Conservation (phyloP, 2,888 invertebrate species). For the Sminthurides aquaticus region DNA sequence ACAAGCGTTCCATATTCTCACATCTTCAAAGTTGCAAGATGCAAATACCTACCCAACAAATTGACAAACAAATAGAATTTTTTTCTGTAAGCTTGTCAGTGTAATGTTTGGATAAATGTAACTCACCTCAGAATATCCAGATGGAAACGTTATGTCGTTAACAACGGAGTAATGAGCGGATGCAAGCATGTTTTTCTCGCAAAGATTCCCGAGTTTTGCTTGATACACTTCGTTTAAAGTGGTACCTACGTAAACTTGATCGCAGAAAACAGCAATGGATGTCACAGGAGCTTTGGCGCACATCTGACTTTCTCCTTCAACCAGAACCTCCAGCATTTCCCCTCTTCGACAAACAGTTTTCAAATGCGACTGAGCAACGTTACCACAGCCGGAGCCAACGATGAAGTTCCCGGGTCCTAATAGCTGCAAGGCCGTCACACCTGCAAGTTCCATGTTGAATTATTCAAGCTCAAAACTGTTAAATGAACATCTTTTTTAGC, state of each 20-base stretch:
- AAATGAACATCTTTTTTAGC: not conserved
- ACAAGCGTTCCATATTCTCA: conserved; percentile 74
- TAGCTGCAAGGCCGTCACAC: conserved; percentile 37
- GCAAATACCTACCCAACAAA: conserved; percentile 71
- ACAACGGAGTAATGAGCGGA: conserved; percentile 77
- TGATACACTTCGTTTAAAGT: conserved; percentile 71
- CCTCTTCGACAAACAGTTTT: conserved; percentile 29
- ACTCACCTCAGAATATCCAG: conserved; percentile 28
- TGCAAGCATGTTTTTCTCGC: conserved; percentile 58
- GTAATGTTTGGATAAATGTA: not conserved
- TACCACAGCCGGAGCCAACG: conserved; percentile 80
- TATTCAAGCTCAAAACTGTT: not conserved
- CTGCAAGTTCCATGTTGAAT: conserved; percentile 7
- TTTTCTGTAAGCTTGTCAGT: not conserved
- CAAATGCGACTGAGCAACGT: conserved; percentile 55
- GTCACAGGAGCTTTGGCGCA: conserved; percentile 57
- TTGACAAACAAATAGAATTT: conserved; percentile 1
- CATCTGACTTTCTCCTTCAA: conserved; percentile 39
- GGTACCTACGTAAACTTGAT: conserved; percentile 66
- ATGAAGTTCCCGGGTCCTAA: conserved; percentile 47
- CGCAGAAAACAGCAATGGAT: conserved; percentile 60
- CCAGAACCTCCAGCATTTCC: conserved; percentile 24
- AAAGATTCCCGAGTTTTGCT: conserved; percentile 61
- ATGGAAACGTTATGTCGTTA: conserved; percentile 73
- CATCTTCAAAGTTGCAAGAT: conserved; percentile 73